Evolutionary conservation across 2,888 invertebrate genomes (phyloP), one percentile per base, ranked within the genome.

Genomic region (Perizoma flavofasciatum): DNA sequence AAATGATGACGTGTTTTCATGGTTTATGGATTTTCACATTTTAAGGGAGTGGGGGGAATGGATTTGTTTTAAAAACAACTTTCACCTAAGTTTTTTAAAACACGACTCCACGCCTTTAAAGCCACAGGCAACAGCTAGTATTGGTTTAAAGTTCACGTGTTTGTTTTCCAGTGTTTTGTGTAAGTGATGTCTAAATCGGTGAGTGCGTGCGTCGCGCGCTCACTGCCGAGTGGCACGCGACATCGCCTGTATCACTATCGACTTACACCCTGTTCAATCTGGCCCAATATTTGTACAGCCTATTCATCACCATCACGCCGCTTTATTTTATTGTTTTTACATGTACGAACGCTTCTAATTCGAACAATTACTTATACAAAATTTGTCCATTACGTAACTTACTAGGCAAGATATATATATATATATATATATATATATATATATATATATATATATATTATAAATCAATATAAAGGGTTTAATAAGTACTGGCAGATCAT

Each of bases 211-310:
- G 70, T 67, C 53, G 60, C 48, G 55, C 56, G 68, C 73, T 79
- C 74, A 85, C 71, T 73, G 78, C 72, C 70, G 51, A 55, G 46
- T 39, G 62, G 63, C 91, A 91, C 89, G 91, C 90, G 74, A 91
- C 74, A 72, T 90, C 72, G 89, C 90, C 89, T 89, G 89, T 76
- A 76, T 69, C 80, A 69, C 85, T 89, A 90, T 90, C 89, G 83
- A 85, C 87, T 90, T 89, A 89, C 89, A 91, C 86, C 83, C 84
- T 86, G 88, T 89, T 86, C 82, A 89, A 89, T 87, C 85, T 86
- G 85, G 79, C 86, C 81, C 83, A 86, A 89, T 90, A 88, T 90
- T 90, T 89, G 87, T 89, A 84, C 83, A 86, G 78, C 84, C 84
- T 85, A 85, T 86, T 89, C 87, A 88, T 88, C 89, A 86, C 81